A percentile compares a stretch with the other conserved stretches of the same genome.
These are phyloP conservation scores for Diadegma fenestrale DNA, from an alignment of 2,888 invertebrate genomes.

Conservation along the genomic window DNA sequence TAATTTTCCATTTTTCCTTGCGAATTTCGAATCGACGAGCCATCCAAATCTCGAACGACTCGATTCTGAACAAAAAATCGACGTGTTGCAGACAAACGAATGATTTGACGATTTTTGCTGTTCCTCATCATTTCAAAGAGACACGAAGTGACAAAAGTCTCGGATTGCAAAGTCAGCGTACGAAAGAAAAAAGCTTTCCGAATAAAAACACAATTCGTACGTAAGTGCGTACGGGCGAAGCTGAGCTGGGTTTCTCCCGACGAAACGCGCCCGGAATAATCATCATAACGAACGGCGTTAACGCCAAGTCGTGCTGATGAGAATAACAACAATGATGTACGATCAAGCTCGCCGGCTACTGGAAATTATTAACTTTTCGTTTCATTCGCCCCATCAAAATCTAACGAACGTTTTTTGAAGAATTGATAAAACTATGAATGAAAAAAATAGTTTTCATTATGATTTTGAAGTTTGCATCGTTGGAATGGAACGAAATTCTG, in stretches of 20 bases:
- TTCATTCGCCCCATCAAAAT: background rate
- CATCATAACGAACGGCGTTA: constrained; percentile 33
- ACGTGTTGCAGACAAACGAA: background rate
- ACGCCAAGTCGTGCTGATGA: background rate
- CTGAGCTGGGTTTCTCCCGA: constrained; percentile 60
- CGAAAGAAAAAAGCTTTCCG: background rate
- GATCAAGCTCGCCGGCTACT: background rate
- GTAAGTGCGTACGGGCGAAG: constrained; percentile 31
- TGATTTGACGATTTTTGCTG: background rate
- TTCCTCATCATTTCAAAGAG: constrained; percentile 30
- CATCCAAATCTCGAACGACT: background rate
- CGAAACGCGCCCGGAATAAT: constrained; percentile 64
- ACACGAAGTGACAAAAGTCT: constrained; percentile 1
- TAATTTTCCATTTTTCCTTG: no score
- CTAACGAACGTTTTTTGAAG: background rate
- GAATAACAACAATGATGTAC: background rate
- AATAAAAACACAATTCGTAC: constrained; percentile 26
- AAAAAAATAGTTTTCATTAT: no score
- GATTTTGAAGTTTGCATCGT: no score
- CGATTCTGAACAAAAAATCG: background rate
- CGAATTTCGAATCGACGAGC: no score
- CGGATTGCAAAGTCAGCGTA: constrained; percentile 56
- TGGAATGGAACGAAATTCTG: no score
- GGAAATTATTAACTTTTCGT: background rate
- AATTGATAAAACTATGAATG: no score